Percentiles rank a stretch among this genome's conserved stretches.
phyloP scores from a whole-genome alignment of 2,113 vertebrate genomes.

The Tiliqua scincoides region DNA sequence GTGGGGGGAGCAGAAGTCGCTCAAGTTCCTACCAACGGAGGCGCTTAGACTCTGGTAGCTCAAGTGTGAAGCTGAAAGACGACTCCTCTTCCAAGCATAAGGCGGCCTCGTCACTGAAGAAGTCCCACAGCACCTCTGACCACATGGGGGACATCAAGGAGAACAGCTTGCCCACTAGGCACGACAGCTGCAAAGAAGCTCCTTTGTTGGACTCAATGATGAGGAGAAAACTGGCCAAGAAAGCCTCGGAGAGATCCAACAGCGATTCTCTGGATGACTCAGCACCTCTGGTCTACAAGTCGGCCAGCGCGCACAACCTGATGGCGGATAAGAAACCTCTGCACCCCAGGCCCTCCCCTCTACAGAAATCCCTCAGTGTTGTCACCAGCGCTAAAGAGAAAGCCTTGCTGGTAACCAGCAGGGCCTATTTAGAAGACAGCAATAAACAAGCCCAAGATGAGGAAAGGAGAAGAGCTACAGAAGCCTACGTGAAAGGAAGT shows the following conservation, averaged over 20 bases:
- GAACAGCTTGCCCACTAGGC: not conserved
- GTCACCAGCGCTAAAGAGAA: conserved; percentile 60
- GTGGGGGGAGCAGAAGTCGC: conserved; percentile 55
- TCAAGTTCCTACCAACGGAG: conserved; percentile 73
- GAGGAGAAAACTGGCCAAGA: conserved; percentile 63
- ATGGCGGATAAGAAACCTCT: conserved; percentile 74
- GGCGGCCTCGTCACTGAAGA: conserved; percentile 59
- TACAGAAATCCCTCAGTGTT: conserved; percentile 85
- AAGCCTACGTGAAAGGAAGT: not conserved
- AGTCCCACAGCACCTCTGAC: conserved; percentile 80
- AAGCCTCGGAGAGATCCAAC: conserved; percentile 68
- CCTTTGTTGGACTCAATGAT: conserved; percentile 70
- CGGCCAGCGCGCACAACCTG: conserved; percentile 91
- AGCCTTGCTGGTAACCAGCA: conserved; percentile 71
- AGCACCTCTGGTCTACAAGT: conserved; percentile 83
- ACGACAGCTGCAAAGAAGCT: conserved; percentile 57
- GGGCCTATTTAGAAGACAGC: conserved; percentile 59
- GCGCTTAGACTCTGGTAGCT: conserved; percentile 41
- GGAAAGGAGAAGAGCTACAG: conserved; percentile 42
- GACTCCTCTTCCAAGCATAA: conserved; percentile 69
- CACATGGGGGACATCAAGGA: conserved; percentile 55
- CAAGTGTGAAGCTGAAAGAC: conserved; percentile 64
- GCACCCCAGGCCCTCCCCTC: conserved; percentile 69
- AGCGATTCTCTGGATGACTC: conserved; percentile 79
- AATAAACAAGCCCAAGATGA: conserved; percentile 30